These are phyloP conservation scores for Pampus argenteus DNA, from an alignment of 2,797 vertebrate species.

Conservation along the genomic window DNA sequence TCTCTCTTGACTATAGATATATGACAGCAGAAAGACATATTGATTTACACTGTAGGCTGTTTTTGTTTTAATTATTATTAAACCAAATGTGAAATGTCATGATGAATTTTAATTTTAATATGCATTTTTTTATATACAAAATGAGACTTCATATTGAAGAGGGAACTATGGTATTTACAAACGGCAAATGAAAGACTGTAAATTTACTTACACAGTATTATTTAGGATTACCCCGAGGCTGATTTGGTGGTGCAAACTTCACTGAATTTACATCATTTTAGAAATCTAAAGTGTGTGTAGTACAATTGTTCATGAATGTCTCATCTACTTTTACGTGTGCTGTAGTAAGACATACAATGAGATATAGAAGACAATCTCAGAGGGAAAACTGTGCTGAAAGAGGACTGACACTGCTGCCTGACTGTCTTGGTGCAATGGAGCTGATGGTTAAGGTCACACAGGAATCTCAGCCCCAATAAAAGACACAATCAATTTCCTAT, in stretches of 20 bases:
- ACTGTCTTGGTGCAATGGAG: slow-evolving; percentile 63
- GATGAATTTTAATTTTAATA: not conserved
- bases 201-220: not conserved
- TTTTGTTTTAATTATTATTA: not conserved
- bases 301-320: not conserved
- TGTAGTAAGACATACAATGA: not conserved
- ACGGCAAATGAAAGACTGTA: not conserved
- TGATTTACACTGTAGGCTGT: slow-evolving; percentile 8
- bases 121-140: not conserved
- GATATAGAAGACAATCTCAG: not conserved
- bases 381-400: not conserved
- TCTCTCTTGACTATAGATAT: slow-evolving; percentile 22
- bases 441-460: slow-evolving; percentile 68
- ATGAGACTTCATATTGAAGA: not conserved
- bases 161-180: not conserved
- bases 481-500: slow-evolving; percentile 53
- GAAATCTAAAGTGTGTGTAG: not conserved
- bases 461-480: slow-evolving; percentile 49
- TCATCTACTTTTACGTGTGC: not conserved
- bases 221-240: not conserved
- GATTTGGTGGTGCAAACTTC: not conserved
- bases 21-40: slow-evolving; percentile 27
- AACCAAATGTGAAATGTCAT: not conserved
- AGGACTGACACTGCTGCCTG: slow-evolving; percentile 30
- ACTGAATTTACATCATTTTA: not conserved